These are phyloP conservation scores for Gymnopithys bicolor DNA, from an alignment of 2,797 vertebrate genomes.

Conservation along the genomic window DNA sequence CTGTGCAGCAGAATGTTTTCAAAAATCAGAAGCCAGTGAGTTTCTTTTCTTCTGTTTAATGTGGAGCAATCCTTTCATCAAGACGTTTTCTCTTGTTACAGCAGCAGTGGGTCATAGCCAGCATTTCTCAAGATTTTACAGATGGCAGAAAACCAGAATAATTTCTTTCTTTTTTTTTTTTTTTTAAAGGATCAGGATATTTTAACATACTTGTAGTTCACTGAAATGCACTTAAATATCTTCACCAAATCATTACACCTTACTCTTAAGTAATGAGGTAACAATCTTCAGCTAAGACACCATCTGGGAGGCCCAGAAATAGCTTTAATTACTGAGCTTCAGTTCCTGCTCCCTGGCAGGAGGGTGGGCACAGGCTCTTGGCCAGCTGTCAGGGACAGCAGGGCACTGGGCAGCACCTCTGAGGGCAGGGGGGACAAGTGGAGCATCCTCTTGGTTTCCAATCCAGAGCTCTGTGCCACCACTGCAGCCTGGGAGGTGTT, in stretches of 20 bases:
- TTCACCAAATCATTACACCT: neutral
- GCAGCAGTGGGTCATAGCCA: neutral
- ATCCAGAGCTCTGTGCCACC: rapidly evolving
- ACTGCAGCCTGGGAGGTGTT: rapidly evolving
- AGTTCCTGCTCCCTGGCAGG: neutral
- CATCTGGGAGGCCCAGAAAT: neutral
- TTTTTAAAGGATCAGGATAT: neutral
- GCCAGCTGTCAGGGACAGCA: neutral
- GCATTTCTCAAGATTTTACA: neutral
- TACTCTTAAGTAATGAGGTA: neutral
- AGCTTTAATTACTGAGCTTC: neutral
- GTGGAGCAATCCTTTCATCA: neutral
- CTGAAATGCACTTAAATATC: neutral
- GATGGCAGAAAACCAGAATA: neutral
- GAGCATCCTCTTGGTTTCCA: neutral
- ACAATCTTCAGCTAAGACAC: neutral
- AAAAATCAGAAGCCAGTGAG: neutral
- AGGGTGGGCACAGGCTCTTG: neutral
- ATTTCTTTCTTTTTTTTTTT: neutral
- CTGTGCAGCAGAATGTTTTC: neutral
- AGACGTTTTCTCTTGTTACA: neutral
- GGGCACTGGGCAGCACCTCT: neutral
- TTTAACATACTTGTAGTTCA: neutral
- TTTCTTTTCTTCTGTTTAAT: slow-evolving; percentile 2
- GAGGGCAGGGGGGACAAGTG: rapidly evolving